These are phyloP conservation scores for Noctilio leporinus DNA, from an alignment of 2,113 vertebrate genomes.

Conservation along the genomic window DNA sequence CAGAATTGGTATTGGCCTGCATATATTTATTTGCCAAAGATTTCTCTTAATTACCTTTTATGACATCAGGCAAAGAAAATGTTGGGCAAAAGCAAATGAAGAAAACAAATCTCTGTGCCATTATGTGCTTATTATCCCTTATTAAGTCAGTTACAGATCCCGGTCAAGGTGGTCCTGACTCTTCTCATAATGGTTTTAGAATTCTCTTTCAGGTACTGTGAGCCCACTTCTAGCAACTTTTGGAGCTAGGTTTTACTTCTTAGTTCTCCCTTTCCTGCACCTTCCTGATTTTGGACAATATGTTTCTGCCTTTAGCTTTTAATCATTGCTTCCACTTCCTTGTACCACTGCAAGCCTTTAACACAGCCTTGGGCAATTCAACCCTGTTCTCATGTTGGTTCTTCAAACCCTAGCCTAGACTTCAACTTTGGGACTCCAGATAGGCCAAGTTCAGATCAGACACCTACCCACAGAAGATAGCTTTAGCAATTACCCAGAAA, in stretches of 20 bases:
- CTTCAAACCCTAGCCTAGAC: neutral
- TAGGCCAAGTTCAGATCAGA: neutral
- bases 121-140: neutral
- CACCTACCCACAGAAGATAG: neutral
- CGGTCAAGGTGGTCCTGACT: neutral
- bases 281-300: neutral
- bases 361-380: neutral
- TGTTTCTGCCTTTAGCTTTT: neutral
- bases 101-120: neutral
- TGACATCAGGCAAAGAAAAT: neutral
- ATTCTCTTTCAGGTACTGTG: neutral
- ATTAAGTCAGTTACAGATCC: neutral
- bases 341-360: neutral
- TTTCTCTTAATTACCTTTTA: neutral
- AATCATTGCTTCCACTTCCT: neutral
- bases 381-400: neutral
- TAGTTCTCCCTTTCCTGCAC: neutral
- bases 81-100: neutral
- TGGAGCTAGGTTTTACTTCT: neutral
- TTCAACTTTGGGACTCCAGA: neutral
- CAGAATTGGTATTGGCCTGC: neutral
- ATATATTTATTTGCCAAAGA: neutral
- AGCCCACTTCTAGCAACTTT: neutral
- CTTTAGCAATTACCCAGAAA: neutral
- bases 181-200: neutral